Evolutionary conservation across 2,113 vertebrate species (phyloP).

Genomic region (Bostrychus sinensis): DNA sequence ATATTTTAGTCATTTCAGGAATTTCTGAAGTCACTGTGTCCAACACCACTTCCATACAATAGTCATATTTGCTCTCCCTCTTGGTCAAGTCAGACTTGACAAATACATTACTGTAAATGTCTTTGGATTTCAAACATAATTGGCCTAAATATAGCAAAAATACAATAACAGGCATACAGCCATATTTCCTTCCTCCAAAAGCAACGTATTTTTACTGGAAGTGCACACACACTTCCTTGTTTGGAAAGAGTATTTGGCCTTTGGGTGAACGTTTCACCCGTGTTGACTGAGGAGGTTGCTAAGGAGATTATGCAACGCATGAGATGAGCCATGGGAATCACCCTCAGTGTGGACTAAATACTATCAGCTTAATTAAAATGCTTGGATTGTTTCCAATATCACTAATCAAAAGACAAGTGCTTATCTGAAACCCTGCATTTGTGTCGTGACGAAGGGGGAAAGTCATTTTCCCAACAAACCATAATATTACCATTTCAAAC

Average conservation of each 20-base stretch:
- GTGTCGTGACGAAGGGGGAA: background rate
- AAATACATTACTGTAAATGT: too few species aligned
- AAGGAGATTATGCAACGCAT: slow-evolving; percentile 65
- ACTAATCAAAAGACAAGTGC: slow-evolving; percentile 64
- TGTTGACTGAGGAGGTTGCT: slow-evolving; percentile 26
- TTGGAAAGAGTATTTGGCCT: slow-evolving; percentile 33
- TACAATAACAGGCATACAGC: too few species aligned
- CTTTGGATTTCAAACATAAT: too few species aligned
- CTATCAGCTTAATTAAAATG: slow-evolving; percentile 61
- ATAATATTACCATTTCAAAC: background rate
- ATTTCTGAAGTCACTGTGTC: background rate
- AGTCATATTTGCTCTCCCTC: too few species aligned
- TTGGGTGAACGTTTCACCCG: slow-evolving; percentile 14
- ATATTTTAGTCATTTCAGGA: background rate
- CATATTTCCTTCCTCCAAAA: too few species aligned
- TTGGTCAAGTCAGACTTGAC: too few species aligned
- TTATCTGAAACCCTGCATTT: slow-evolving; percentile 52
- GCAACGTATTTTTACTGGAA: too few species aligned
- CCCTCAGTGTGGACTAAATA: slow-evolving; percentile 47
- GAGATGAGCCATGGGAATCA: slow-evolving; percentile 55
- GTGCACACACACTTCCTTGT: slow-evolving; percentile 22
- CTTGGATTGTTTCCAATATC: slow-evolving; percentile 51
- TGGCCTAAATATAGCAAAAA: too few species aligned
- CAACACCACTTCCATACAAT: too few species aligned
- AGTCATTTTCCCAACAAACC: too few species aligned